Base-by-base conservation (phyloP, 2,797 vertebrate genomes). In the Urophycis tenuis region DNA sequence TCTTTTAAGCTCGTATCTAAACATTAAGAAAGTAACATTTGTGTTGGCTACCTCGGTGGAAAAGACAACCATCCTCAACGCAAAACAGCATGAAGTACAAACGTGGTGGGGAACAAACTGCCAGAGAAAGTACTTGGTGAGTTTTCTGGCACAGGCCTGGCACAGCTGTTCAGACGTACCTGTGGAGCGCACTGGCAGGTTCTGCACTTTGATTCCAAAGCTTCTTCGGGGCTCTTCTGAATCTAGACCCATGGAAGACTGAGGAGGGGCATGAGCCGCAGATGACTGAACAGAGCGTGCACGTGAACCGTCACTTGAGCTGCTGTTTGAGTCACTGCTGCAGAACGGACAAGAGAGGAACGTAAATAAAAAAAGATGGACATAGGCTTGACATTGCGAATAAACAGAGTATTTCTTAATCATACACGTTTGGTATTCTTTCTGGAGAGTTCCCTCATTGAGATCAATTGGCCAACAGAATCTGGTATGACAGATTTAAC, bases 181-280 rank as follows among this genome's bases (percentile, higher is more conserved):
- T 93, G 98, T 99, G 64, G 98, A 99, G 75, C 98, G 95, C 73
- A 98, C 96, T 75, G 98, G 98, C 81, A 99, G 93, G 89, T 99
- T 99, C 82, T 99, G 98, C 78, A 99, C 98, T 89, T 97, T 96
- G 90, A 99, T 99, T 83, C 98, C 98, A 91, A 98, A 99, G 88
- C 98, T 99, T 87, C 97, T 95, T 10, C 97, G 95, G 29, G 97
- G 98, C 81, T 99, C 97, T 86, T 99, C 98, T 34, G 96, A 95
- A 83, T 99, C 97, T 81, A 98, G 92, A 25, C 92, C 89, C 0
- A 95, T 93, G 22, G 95, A 93, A 71, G 97, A 91, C 90, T 96
- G 95, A 0, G 94, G 89, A 0, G 96, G 95, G 0, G 95, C 97
- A 0, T 98, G 96, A 5, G 98, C 90, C 0, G 98, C 97, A 0